phyloP scores from a whole-genome alignment of 2,797 vertebrate genomes.

The Phalanger gymnotis region DNA sequence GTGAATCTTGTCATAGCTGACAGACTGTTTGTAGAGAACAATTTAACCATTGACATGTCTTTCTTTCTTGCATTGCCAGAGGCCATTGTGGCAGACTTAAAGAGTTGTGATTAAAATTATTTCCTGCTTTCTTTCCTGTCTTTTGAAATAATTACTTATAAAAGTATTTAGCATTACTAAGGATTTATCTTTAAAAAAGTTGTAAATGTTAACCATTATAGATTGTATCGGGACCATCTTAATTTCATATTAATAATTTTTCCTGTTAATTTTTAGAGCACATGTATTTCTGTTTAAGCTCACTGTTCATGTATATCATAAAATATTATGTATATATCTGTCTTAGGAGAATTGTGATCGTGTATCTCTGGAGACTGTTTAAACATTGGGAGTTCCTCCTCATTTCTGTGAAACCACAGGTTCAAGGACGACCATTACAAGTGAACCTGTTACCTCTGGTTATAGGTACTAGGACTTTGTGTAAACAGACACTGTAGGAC shows the following conservation, averaged over 20 bases:
- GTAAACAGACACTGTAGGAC: neutral
- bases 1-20: slow-evolving; percentile 40
- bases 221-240: slow-evolving; percentile 8
- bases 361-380: neutral
- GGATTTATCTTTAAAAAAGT: slow-evolving; percentile 7
- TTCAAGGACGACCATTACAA: neutral
- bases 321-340: neutral
- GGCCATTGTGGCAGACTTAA: neutral
- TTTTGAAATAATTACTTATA: neutral
- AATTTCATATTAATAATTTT: neutral
- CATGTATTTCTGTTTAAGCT: neutral
- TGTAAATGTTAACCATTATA: neutral
- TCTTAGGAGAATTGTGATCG: neutral
- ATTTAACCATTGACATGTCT: slow-evolving; percentile 47
- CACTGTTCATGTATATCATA: neutral
- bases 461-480: neutral
- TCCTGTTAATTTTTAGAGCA: neutral
- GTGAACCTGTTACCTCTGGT: neutral
- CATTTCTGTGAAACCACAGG: neutral
- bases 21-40: slow-evolving; percentile 52
- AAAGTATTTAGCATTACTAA: neutral
- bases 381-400: neutral
- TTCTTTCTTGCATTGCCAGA: slow-evolving; percentile 58
- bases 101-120: neutral
- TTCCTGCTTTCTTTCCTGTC: neutral